Evolutionary conservation across 2,888 invertebrate species (phyloP).

Genomic region (Adineta ricciae): DNA sequence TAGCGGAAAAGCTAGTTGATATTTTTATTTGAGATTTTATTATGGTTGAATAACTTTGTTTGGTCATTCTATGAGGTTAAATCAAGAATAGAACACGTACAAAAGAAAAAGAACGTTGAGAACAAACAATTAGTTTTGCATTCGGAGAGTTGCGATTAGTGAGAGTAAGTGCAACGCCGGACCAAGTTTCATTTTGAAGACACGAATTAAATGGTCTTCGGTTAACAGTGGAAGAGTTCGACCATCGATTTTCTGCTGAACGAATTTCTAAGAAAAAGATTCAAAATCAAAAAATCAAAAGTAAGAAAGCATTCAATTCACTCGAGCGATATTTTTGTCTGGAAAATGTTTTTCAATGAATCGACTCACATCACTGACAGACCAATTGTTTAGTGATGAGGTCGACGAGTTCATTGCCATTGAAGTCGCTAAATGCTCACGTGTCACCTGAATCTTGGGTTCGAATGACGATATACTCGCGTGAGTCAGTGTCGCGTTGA

Average conservation of each 20-base stretch:
- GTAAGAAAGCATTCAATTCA: background rate
- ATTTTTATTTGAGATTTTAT: background rate
- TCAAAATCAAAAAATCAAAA: too few species aligned
- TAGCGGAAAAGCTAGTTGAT: background rate
- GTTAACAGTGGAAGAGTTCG: background rate
- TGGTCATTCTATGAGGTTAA: background rate
- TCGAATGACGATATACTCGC: background rate
- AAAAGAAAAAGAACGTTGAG: background rate
- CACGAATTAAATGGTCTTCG: background rate
- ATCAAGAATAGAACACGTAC: background rate
- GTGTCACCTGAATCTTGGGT: background rate
- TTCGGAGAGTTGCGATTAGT: background rate
- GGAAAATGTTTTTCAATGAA: background rate
- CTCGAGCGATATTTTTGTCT: background rate
- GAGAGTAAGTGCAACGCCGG: background rate
- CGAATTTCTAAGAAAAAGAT: background rate
- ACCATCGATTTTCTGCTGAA: background rate
- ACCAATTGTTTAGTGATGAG: background rate
- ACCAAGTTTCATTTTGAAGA: constrained; percentile 21
- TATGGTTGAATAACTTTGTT: background rate
- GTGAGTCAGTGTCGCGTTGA: background rate
- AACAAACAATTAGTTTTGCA: background rate
- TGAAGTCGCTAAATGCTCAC: background rate
- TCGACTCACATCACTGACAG: background rate
- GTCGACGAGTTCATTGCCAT: background rate